Base-by-base conservation (phyloP, 1,140 invertebrate genomes). In the Agrilus planipennis region DNA sequence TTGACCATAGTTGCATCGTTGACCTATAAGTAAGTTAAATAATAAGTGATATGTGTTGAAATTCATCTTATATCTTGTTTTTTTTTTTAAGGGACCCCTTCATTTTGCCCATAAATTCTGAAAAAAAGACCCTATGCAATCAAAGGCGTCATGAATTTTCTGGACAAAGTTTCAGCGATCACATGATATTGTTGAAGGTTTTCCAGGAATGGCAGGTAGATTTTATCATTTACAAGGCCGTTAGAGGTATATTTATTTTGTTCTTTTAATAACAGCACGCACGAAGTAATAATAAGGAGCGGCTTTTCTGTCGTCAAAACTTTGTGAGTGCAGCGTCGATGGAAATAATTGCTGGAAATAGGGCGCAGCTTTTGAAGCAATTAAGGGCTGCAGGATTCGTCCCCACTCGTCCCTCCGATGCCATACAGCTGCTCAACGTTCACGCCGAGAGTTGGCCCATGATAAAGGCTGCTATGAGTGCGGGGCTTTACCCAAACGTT, bases 381-480 rank as follows among this genome's bases (percentile, higher is more conserved):
- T 60, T 96, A n/a, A 69, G 88, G 44, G 83, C 86, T 0, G 75
- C 82, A 0, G 81, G 87, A 4, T 84, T 95, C 52, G 77, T 97
- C 85, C 2, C 90, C 63, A 88, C 88, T 2, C 92, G 91, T 67
- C 89, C 89, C 2, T 15, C 38, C 7, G 34, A 38, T 17, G 37
- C 37, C 12, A 81, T 89, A 18, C 66, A 77, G 47, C 78, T 80
- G 47, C 66, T 86, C 3, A 96, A 95, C 65, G 61, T 69, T 0
- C 87, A 92, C 64, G 88, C 89, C 1, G 79, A 85, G 51, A 88
- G 85, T 61, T 95, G 90, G 89, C 76, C 84, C 11, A 73, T 93
- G 10, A 81, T 96, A 0, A 96, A 95, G 63, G 90, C 88, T 2
- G 85, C 87, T 3, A 57, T 97, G 3, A 77, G 79, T 34, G 82